Percentiles rank a stretch among this genome's conserved stretches.
These are phyloP conservation scores for Leptopilina drosophilae DNA, from an alignment of 2,888 invertebrate species.

Conservation along the genomic window DNA sequence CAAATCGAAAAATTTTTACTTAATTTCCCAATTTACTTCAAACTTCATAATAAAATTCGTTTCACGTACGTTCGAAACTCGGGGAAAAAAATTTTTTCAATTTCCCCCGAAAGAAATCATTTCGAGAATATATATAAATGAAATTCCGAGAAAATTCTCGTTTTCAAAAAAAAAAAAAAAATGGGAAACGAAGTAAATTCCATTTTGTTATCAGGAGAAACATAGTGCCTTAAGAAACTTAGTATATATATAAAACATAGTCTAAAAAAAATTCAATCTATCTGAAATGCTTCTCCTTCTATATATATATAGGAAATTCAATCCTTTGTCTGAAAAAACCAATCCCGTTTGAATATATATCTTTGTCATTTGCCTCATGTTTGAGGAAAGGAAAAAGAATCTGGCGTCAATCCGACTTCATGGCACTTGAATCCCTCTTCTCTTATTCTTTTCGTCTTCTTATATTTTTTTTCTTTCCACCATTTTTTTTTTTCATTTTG, in stretches of 20 bases:
- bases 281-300: conserved; percentile 32
- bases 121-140: conserved; percentile 2
- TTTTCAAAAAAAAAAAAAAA: conserved; percentile 17
- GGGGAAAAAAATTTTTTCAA: conserved; percentile 14
- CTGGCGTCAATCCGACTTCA: conserved; percentile 34
- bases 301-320: conserved; percentile 9
- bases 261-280: conserved; percentile 35
- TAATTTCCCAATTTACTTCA: no score
- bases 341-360: conserved; percentile 37
- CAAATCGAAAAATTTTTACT: no score
- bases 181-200: conserved; percentile 22
- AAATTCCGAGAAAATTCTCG: neutral
- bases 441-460: conserved; percentile 6
- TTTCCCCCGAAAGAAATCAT: conserved; percentile 1
- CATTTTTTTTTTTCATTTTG: conserved; percentile 1
- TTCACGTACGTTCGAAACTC: neutral
- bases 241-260: conserved; percentile 6
- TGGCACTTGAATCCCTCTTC: conserved; percentile 26
- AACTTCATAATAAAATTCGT: no score
- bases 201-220: conserved; percentile 31
- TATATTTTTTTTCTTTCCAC: conserved; percentile 17
- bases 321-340: conserved; percentile 37
- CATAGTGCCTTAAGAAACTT: conserved; percentile 31
- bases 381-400: conserved; percentile 28
- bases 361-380: conserved; percentile 25